Evolutionary conservation across 2,888 invertebrate species (phyloP), one percentile per base, ranked within the genome.

Genomic region (Platycheirus rosarum): DNA sequence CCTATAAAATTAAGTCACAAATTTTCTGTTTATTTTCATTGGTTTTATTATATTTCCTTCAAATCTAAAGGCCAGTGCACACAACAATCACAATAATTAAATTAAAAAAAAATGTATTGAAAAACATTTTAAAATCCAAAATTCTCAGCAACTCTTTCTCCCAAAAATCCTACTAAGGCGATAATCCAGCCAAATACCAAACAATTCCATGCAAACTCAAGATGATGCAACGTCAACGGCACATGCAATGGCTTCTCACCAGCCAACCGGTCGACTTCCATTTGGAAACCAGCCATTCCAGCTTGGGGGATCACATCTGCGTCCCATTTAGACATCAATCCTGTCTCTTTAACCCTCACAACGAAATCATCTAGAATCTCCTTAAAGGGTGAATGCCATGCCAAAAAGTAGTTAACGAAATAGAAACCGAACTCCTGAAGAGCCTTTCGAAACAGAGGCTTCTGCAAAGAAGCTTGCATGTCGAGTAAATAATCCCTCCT

Each of bases 401-500:
- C 35, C 37, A 55, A 20, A 18, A 55, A 11, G n/a, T 13, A 55
- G 0, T 8, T 9, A 37, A 20, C 13, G 0, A 20, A 13, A 18
- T 20, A 55, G 3, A 20, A 20, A 2, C 0, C 5, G 2, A 37
- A 1, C 4, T 2, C 13, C 13, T 55, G n/a, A 8, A 2, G 7
- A 20, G 20, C 20, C 2, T 1, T 37, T 20, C 37, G 49, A 11
- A 66, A 78, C 0, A 29, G 6, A 0, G 57, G 60, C 4, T 66
- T 60, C 2, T 0, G 1, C 11, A 23, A 29, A 0, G 8, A 2
- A 0, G 0, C 14, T 8, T 66, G 73, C 20, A 78, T n/a, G 0
- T 20, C 9, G 0, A 78, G 13, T 4, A 78, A 14, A 2, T 73
- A 66, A n/a, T 66, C 32, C 2, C 35, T 35, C 14, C 14, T 29